A percentile compares a stretch with the other conserved stretches of the same genome.
phyloP scores from a whole-genome alignment of 2,797 vertebrate genomes.

The Cossypha heuglini region DNA sequence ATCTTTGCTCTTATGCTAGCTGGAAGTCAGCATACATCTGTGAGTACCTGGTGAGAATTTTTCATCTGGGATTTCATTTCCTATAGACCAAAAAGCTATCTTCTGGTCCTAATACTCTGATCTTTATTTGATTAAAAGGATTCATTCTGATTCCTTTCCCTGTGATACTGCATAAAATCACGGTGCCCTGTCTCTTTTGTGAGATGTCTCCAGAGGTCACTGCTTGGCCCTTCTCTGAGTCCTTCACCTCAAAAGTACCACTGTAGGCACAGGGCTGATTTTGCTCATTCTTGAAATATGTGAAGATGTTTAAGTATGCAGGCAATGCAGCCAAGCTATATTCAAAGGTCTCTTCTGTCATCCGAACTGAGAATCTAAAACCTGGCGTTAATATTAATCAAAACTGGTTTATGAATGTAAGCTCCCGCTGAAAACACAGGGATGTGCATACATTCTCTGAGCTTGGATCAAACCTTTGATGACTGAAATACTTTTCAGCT shows the following conservation, averaged over 20 bases:
- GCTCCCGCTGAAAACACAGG: not conserved
- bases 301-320: conserved; percentile 43
- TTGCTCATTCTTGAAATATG: not conserved
- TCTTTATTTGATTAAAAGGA: conserved; percentile 60
- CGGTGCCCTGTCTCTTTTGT: not conserved
- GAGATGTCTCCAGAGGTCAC: conserved; percentile 17
- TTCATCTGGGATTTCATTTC: conserved; percentile 38
- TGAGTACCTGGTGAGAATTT: not conserved
- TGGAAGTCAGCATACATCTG: conserved; percentile 9
- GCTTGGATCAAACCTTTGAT: not conserved
- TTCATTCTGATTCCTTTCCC: conserved; percentile 50
- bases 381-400: conserved; percentile 59
- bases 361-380: conserved; percentile 31
- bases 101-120: conserved; percentile 47
- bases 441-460: not conserved
- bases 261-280: not conserved
- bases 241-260: not conserved
- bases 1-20: conserved; percentile 8
- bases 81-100: conserved; percentile 18
- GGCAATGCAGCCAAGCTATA: conserved; percentile 4
- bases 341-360: conserved; percentile 52
- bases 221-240: not conserved
- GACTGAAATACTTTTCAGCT: not conserved
- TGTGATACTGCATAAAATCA: conserved; percentile 11
- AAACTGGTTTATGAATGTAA: not conserved